A percentile compares a stretch with the other conserved stretches of the same genome.
phyloP scores from a whole-genome alignment of 2,113 vertebrate genomes.

The Phoenicopterus ruber region DNA sequence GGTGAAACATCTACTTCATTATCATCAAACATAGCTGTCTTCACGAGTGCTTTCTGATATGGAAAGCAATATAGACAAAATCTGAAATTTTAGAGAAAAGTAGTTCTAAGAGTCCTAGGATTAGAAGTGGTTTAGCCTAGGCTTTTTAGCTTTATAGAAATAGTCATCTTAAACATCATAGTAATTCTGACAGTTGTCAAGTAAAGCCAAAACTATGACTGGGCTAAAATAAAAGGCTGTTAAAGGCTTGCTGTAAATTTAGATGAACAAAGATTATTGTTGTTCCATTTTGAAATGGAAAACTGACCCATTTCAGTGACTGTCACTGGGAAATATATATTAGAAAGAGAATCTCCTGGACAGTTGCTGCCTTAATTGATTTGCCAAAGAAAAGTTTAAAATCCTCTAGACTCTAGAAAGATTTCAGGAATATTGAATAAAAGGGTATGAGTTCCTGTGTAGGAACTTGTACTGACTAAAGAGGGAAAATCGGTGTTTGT shows the following conservation, averaged over 20 bases:
- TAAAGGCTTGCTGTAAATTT: background rate
- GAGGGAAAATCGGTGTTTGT: background rate
- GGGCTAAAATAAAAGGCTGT: background rate
- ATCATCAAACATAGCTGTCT: background rate
- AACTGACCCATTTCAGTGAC: background rate
- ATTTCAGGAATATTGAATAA: background rate
- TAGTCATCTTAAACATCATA: background rate
- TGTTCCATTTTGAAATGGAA: background rate
- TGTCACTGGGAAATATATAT: background rate
- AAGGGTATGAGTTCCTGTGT: background rate
- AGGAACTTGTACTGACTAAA: background rate
- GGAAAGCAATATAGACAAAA: background rate
- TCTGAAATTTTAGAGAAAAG: background rate
- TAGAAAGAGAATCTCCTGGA: background rate
- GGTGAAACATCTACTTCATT: slow-evolving; percentile 5
- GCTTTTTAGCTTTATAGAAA: background rate
- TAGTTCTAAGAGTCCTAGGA: background rate
- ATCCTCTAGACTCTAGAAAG: background rate
- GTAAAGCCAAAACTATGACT: background rate
- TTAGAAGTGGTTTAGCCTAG: background rate
- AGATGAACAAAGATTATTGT: background rate
- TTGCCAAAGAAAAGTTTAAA: background rate
- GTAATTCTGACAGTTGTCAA: background rate
- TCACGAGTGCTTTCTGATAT: background rate
- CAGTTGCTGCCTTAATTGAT: background rate